A percentile compares a stretch with the other conserved stretches of the same genome.
Evolutionary conservation across 2,113 vertebrate species (phyloP).

Genomic region (Psilopogon haemacephalus): DNA sequence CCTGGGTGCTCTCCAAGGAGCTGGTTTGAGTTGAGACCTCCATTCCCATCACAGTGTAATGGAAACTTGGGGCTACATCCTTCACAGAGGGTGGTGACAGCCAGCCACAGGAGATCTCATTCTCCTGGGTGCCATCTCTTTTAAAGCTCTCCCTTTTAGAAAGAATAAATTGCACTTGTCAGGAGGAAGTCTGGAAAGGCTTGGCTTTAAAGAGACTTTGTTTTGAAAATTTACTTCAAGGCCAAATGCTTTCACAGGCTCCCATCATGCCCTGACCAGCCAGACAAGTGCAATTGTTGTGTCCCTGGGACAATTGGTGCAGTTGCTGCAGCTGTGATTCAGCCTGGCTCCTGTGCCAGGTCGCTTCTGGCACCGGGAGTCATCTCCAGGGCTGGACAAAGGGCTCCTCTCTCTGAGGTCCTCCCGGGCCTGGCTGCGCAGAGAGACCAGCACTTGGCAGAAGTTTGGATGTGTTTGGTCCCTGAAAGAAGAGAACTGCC

Average conservation of each 20-base stretch:
- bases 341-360: slow-evolving; percentile 34
- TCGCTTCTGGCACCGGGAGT: background rate
- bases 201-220: background rate
- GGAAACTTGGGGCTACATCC: background rate
- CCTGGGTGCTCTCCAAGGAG: background rate
- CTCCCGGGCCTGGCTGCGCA: rapidly evolving
- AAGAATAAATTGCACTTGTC: background rate
- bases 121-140: background rate
- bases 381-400: background rate
- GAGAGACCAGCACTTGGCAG: rapidly evolving
- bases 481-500: background rate
- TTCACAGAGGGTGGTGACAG: background rate
- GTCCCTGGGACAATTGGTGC: slow-evolving; percentile 7
- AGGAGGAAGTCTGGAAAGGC: background rate
- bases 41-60: background rate
- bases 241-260: background rate
- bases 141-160: background rate
- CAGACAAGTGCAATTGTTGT: slow-evolving; percentile 47
- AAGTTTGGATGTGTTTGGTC: background rate
- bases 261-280: background rate
- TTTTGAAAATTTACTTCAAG: background rate
- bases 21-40: background rate
- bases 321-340: slow-evolving; percentile 37
- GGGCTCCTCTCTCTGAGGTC: background rate
- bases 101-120: background rate